Base-by-base conservation (phyloP, 1,140 invertebrate genomes). In the Pseudomyrmex dendroicus region DNA sequence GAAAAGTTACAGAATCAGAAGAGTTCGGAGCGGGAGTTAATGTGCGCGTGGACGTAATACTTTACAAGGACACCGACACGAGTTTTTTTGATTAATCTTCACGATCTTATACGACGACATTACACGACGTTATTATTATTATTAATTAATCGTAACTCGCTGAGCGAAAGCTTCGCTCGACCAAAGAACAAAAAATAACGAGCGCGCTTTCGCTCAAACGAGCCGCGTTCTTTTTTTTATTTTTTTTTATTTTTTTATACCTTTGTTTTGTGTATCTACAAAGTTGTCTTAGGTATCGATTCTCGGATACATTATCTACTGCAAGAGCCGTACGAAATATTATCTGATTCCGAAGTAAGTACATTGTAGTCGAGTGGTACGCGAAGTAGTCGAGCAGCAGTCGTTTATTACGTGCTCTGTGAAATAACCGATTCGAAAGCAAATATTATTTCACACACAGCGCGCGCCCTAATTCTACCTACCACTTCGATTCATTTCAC, bases 241-340 rank as follows among this genome's bases (percentile, higher is more conserved):
- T 78, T 76, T 70, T 44, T 35, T 35, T 35, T 35, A 4, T 4
- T 35, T 35, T 35, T 35, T 35, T 35, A 35, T 35, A 35, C 35
- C 3, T 35, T 35, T 7, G 35, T 35, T 35, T 35, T 35, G 35
- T 35, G 35, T 35, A 7, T 35, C 35, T 35, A 35, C 35, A 35
- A 83, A 66, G 66, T 64, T 50, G 48, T 70, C n/a, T 35, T 35
- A 7, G 12, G 22, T 64, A 59, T 83, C 50, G 22, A 74, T 59
- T 80, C 0, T 35, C 20, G 73, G 67, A 82, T 66, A 25, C 57
- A 48, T 82, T 82, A 76, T 57, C 54, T 78, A 48, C 63, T 56
- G 56, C 35, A 7, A 35, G 59, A 25, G 15, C 10, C n/a, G 46
- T 63, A 59, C 59, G 57, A 74, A 63, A 63, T 35, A 48, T 35